phyloP scores from a whole-genome alignment of 2,797 vertebrate species.

The Anomalospiza imberbis region DNA sequence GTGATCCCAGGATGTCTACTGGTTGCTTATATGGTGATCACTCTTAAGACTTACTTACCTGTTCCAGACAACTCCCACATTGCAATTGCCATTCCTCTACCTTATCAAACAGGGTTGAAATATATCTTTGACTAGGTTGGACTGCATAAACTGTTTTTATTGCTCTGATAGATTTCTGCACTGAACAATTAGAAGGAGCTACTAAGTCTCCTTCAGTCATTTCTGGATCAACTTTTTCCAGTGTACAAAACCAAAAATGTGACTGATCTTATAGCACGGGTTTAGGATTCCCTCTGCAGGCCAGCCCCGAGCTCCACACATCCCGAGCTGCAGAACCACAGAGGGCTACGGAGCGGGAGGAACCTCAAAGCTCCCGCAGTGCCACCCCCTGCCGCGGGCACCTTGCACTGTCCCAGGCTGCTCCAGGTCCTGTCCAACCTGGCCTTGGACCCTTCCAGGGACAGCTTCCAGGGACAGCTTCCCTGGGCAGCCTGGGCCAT shows the following conservation, averaged over 20 bases:
- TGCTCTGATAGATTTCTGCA: neutral
- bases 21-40: neutral
- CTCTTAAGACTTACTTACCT: neutral
- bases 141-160: neutral
- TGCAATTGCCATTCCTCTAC: neutral
- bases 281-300: conserved; percentile 57
- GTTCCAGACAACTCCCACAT: neutral
- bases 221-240: neutral
- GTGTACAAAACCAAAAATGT: neutral
- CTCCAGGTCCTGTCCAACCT: rapidly evolving
- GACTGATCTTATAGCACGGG: neutral
- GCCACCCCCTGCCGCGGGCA: rapidly evolving
- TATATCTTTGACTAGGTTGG: neutral
- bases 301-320: neutral
- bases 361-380: rapidly evolving
- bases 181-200: neutral
- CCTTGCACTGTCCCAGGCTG: rapidly evolving
- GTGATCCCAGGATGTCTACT: neutral
- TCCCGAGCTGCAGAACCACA: rapidly evolving
- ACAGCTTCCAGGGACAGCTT: too few relatives aligned
- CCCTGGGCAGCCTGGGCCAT: neutral
- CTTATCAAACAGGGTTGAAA: neutral
- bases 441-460: neutral
- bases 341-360: rapidly evolving
- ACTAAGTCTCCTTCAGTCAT: neutral